A percentile compares a stretch with the other conserved stretches of the same genome.
Conservation (phyloP, 1,140 invertebrate species). For the Mylabris phalerata region DNA sequence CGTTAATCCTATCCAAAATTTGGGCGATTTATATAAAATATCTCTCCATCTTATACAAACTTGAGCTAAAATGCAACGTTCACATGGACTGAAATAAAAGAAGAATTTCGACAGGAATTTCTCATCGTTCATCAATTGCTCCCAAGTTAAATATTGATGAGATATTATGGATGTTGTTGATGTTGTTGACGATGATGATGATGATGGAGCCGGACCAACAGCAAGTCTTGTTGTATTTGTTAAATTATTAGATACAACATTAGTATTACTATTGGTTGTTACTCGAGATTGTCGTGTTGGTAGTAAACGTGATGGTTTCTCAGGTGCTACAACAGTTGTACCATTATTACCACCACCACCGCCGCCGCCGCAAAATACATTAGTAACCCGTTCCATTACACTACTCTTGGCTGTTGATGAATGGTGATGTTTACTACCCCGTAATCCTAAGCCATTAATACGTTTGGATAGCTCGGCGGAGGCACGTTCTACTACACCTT, state of each 20-base stretch:
- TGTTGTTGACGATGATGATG: conserved; percentile 23
- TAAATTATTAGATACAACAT: no score
- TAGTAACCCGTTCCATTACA: conserved; percentile 79
- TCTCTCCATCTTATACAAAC: conserved; percentile 72
- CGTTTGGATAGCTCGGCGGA: conserved; percentile 80
- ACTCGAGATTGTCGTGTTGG: conserved; percentile 7
- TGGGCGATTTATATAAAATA: conserved; percentile 72
- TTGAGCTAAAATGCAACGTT: conserved; percentile 71
- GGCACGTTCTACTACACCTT: conserved; percentile 79
- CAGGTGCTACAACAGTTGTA: conserved; percentile 41
- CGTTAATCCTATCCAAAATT: conserved; percentile 76
- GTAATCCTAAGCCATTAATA: conserved; percentile 74
- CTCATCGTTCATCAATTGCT: conserved; percentile 75
- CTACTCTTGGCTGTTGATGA: conserved; percentile 49
- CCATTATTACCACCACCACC: neutral
- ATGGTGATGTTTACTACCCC: conserved; percentile 56
- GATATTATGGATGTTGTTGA: no score
- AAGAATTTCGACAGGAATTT: conserved; percentile 79
- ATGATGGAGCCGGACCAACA: conserved; percentile 11
- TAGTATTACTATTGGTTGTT: neutral
- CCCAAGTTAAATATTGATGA: conserved; percentile 53
- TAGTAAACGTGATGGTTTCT: conserved; percentile 47
- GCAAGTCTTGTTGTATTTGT: conserved; percentile 5
- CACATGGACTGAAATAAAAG: conserved; percentile 72
- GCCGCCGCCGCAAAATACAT: conserved; percentile 61